Base-by-base conservation (phyloP, 1,140 invertebrate species). In the Drosophila sproati region DNA sequence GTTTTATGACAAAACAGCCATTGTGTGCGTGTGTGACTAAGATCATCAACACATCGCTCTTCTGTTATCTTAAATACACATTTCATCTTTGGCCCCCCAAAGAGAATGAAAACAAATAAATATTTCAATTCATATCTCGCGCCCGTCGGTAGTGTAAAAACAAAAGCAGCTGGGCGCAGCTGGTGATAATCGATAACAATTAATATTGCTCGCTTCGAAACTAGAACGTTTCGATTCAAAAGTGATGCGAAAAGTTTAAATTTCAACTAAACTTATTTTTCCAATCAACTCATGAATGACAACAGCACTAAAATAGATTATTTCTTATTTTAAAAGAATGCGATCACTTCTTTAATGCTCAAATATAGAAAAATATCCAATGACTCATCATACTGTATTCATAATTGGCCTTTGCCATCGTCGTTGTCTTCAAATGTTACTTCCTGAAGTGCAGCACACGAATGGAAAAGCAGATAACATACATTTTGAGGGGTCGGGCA, bases 401-500 rank as follows among this genome's bases (percentile, higher is more conserved):
- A 39, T 2, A 43, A 43, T n/a, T 43, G 10, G 3, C 39, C 39
- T 43, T 43, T 4, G 39, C 10, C 10, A 43, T 43, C n/a, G 39
- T 8, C n/a, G n/a, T 43, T n/a, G 39, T n/a, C n/a, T 43, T n/a
- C 39, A 43, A 43, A 43, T 43, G 10, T 43, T 43, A 43, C 39
- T 43, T 43, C 39, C 39, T 43, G 10, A n/a, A 43, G 39, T n/a
- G 39, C 39, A 43, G 10, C 39, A 43, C 39, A 43, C 39, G 39
- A 43, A n/a, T 43, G 39, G 39, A 43, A 43, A 43, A n/a, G 39
- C 39, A 43, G 39, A 43, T 43, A 43, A 43, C 39, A 43, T n/a
- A n/a, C 2, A 43, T 43, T 43, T n/a, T 20, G 37, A 61, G 47
- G 67, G 57, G 59, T 71, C 60, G 60, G 35, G 41, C 51, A 43